Evolutionary conservation across 2,888 invertebrate species (phyloP).

Genomic region (Netelia virgata): DNA sequence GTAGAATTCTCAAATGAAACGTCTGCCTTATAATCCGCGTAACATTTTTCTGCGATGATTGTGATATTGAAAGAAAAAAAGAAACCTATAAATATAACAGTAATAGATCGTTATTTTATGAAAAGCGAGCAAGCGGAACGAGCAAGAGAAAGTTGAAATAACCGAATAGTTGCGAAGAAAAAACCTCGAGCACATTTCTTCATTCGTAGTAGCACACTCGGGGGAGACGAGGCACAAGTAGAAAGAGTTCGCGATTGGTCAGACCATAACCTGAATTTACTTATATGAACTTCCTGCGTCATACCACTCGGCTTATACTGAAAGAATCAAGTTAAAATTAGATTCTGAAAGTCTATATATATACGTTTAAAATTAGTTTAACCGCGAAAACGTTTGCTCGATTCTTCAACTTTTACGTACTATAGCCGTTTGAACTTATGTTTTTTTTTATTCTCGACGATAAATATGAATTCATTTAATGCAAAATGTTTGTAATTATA

Average conservation of each 20-base stretch:
- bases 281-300: conserved; percentile 36
- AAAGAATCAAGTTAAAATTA: conserved; percentile 37
- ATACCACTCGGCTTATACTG: not conserved
- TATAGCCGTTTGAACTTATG: not conserved
- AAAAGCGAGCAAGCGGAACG: conserved; percentile 11
- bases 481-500: conserved; percentile 14
- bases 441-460: not conserved
- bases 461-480: not conserved
- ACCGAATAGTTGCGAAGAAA: conserved; percentile 2
- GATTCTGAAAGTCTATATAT: conserved; percentile 9
- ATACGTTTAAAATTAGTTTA: conserved; percentile 35
- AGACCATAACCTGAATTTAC: conserved; percentile 37
- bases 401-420: conserved; percentile 37
- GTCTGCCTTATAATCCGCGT: not conserved
- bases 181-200: conserved; percentile 8
- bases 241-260: conserved; percentile 38
- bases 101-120: conserved; percentile 21
- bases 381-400: not conserved
- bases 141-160: conserved; percentile 23
- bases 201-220: conserved; percentile 7
- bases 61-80: not conserved
- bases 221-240: conserved; percentile 29
- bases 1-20: not conserved
- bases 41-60: not conserved
- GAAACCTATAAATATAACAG: not conserved